Evolutionary conservation across 2,888 invertebrate species (phyloP), one percentile per base, ranked within the genome.

Genomic region (Mystacides longicornis): DNA sequence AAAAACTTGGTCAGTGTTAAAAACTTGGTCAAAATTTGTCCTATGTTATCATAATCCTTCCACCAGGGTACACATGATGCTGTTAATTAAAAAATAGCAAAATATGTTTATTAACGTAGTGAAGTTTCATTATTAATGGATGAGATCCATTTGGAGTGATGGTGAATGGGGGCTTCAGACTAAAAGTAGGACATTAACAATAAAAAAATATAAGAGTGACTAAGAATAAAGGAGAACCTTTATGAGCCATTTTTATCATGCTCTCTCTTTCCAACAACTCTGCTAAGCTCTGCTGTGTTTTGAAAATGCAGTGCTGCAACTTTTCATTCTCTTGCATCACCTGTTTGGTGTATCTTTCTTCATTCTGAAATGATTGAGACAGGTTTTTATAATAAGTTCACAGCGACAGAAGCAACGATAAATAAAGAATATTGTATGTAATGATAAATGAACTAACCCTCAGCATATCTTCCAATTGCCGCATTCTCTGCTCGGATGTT

Each of bases 401-500:
- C 7, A 27, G 27, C 5, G 27, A 27, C 11, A 27, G 27, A 11
- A 27, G 5, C 5, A 27, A 27, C 5, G 27, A 27, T 7, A 27
- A 27, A 11, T 7, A 27, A 27, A 27, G 27, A 27, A 11, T 27
- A 11, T 7, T 27, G 27, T 7, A 11, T 27, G 27, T 11, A 11
- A 11, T 5, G 27, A 27, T 27, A 27, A 11, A 27, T 27, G 5
- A 27, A 11, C 7, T 51, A 62, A 71, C 71, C 60, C 78, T 78
- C 18, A 84, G 69, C 67, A 86, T 79, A 22, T 79, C 75, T 64
- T 84, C 80, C 5, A 86, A 68, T 63, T 82, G 77, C 52, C 74
- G 79, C 0, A 79, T 74, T 27, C 81, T 71, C 63, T 82, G 83
- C 42, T 77, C 78, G 0, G 82, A 72, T 20, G 79, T 75, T 63